A percentile compares a stretch with the other conserved stretches of the same genome.
Evolutionary conservation across 2,888 invertebrate genomes (phyloP).

Genomic region (Xestia ashworthii): DNA sequence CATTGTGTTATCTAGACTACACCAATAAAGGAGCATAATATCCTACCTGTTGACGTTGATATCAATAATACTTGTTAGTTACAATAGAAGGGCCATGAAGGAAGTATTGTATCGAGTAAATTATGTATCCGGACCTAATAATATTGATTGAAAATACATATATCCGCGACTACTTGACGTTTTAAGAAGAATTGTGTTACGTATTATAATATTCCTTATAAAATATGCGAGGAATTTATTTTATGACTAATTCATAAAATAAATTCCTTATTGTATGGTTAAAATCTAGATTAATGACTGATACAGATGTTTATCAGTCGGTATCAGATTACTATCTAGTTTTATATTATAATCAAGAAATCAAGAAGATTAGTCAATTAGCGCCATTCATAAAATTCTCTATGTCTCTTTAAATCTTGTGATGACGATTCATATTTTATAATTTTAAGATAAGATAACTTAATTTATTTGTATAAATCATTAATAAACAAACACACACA

Average conservation of each 20-base stretch:
- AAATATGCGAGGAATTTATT: constrained; percentile 11
- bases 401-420: not conserved
- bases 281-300: constrained; percentile 1
- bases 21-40: not conserved
- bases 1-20: not conserved
- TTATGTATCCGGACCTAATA: constrained; percentile 29
- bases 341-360: not conserved
- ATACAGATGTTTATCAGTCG: not conserved
- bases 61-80: constrained; percentile 10
- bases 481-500: not conserved
- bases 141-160: constrained; percentile 5
- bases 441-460: not conserved
- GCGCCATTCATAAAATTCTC: not conserved
- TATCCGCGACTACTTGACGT: constrained; percentile 7
- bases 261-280: too few species aligned
- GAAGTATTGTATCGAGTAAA: constrained; percentile 34
- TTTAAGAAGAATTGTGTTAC: constrained; percentile 3
- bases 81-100: constrained; percentile 5
- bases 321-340: constrained; percentile 15
- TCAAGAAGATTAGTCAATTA: not conserved
- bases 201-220: not conserved
- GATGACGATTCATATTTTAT: not conserved
- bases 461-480: not conserved
- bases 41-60: constrained; percentile 13
- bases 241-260: too few species aligned